These are phyloP conservation scores for Macrosiphum euphorbiae DNA, from an alignment of 2,888 invertebrate genomes.

Conservation along the genomic window DNA sequence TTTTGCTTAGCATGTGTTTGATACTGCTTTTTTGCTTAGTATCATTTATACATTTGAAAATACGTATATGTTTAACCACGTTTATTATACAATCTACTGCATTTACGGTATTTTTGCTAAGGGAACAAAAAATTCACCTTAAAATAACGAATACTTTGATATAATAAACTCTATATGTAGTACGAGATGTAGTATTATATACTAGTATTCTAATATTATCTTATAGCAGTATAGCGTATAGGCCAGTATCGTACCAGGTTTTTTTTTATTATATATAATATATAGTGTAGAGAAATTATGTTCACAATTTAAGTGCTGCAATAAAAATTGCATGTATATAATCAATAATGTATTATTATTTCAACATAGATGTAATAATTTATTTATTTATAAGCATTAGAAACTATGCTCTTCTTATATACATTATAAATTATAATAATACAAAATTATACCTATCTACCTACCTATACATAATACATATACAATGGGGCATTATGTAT, in stretches of 20 bases:
- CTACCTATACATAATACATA: neutral
- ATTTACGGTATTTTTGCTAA: no score
- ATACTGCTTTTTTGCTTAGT: no score
- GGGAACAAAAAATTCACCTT: no score
- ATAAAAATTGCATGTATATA: neutral
- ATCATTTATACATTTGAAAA: no score
- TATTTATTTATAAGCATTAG: neutral
- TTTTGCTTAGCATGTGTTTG: no score
- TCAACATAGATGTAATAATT: neutral
- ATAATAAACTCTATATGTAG: no score
- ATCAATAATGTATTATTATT: neutral
- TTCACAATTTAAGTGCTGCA: neutral
- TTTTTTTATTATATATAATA: neutral
- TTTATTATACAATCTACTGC: no score
- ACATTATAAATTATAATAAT: neutral
- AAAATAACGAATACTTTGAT: no score
- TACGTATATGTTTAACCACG: no score
- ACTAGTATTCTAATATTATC: neutral
- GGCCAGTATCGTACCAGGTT: neutral
- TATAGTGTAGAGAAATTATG: neutral
- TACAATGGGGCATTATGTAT: neutral
- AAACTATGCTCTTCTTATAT: neutral
- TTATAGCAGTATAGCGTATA: neutral
- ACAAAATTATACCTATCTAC: neutral
- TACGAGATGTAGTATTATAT: no score